Evolutionary conservation across 2,888 invertebrate species (phyloP), one percentile per base, ranked within the genome.

Genomic region (Pristionchus fissidentatus): DNA sequence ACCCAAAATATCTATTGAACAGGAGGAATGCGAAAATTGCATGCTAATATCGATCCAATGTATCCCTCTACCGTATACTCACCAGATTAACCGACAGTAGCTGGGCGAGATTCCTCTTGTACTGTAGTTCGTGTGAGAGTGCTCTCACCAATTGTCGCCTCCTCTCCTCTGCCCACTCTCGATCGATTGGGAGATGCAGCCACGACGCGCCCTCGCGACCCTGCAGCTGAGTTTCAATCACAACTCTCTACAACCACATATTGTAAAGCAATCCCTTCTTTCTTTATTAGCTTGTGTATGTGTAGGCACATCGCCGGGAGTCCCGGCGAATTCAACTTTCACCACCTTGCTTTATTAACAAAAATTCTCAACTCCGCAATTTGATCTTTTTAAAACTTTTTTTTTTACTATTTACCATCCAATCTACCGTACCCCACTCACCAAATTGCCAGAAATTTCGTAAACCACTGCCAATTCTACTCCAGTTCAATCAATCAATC

Each of bases 1-100:
- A n/a, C 49, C 19, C 8, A 49, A 49, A 49, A 19, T 8, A 49
- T 49, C 19, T 49, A 19, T 13, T 19, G 49, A 49, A 19, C 8
- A 13, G 19, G 10, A 49, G 19, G 13, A 49, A 19, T 8, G 49
- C 8, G 10, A 19, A 10, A 49, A 49, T 13, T 49, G 49, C 49
- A 19, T 13, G 19, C 49, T 19, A 77, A 49, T 49, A 35, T 52
- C n/a, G 5, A 8, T 7, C 0, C 4, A 60, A 8, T 15, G 8
- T 60, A 8, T 60, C 7, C 7, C 8, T 26, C 49, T 43, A 46
- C 35, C 35, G 60, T 60, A 19, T 78, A 78, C 83, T 70, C 52
- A 86, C 86, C 57, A 87, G 82, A 79, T 87, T 87, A 26, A 87
- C 84, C 41, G 84, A 85, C 15, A 87, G 84, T 15, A 87, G 55